Base-by-base conservation (phyloP, 2,888 invertebrate genomes). In the Argyra leucocephala region DNA sequence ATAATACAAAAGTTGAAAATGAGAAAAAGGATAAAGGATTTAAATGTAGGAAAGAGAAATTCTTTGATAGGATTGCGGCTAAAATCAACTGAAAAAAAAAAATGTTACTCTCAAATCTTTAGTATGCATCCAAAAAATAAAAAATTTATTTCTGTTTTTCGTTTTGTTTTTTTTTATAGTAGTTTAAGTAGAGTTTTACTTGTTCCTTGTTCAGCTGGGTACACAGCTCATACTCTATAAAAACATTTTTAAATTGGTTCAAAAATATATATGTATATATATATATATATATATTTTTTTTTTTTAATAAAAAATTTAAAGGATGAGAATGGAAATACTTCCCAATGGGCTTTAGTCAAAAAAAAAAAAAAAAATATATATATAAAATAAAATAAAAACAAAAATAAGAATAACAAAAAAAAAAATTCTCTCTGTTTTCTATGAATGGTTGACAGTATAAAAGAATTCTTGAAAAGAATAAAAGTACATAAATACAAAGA, bases 361-460 rank as follows among this genome's bases (percentile, higher is more conserved):
- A 18, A n/a, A 18, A 48, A 18, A 48, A 48, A 5, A n/a, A 48
- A 48, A 48, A 9, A 18, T 18, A 48, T 3, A 48, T 7, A 31
- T 7, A 48, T 3, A 48, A 6, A 18, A 48, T 5, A 18, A 48
- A 18, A 3, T 18, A 48, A 18, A 37, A 37, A 37, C 37, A 37
- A 37, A 37, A 37, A 15, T 3, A n/a, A n/a, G n/a, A n/a, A n/a
- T n/a, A n/a, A n/a, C 12, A 37, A 37, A 37, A 37, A 48, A 48
- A 48, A 1, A 48, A 48, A 1, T 48, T 5, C 48, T 48, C 15
- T 15, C 48, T 48, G 48, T n/a, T 48, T 48, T 48, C 48, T 48
- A 48, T 48, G 48, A 48, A 48, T 48, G 48, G 48, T 48, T 48
- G 48, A 48, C 48, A 48, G 48, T 48, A 48, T 48, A 48, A 48